Evolutionary conservation across 2,888 invertebrate species (phyloP).

Genomic region (Lacanobia oleracea): DNA sequence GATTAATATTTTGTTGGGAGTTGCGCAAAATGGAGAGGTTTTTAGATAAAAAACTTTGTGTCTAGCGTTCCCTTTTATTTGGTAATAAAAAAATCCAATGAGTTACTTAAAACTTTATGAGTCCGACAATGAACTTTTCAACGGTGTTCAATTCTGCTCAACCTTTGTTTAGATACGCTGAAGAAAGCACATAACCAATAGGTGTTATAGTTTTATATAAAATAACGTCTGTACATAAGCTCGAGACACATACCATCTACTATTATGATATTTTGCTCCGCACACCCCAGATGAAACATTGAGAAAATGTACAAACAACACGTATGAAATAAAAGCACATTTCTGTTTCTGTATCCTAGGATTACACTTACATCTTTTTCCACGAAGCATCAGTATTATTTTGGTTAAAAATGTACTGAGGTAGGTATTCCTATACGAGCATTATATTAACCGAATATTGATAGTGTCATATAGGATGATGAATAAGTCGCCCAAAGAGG

Average conservation of each 20-base stretch:
- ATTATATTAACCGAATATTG: conserved; percentile 66
- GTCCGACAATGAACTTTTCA: neutral
- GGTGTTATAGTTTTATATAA: conserved; percentile 14
- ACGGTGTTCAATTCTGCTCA: neutral
- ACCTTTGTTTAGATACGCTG: neutral
- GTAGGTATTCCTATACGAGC: conserved; percentile 32
- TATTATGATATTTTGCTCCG: conserved; percentile 27
- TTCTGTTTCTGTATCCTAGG: conserved; percentile 31
- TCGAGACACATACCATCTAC: conserved; percentile 31
- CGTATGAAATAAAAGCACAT: conserved; percentile 50
- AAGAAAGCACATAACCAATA: conserved; percentile 7
- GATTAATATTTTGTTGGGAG: conserved; percentile 10
- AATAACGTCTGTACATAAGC: conserved; percentile 30
- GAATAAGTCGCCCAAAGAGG: conserved; percentile 61
- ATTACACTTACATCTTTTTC: conserved; percentile 57
- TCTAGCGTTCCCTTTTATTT: neutral
- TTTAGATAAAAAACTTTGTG: neutral
- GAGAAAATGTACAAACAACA: conserved; percentile 39
- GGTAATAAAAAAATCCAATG: neutral
- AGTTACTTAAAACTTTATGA: neutral
- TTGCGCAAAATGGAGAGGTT: neutral
- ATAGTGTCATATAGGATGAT: conserved; percentile 72
- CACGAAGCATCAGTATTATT: conserved; percentile 27
- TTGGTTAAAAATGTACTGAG: conserved; percentile 11
- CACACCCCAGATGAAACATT: conserved; percentile 37